These are phyloP conservation scores for Mesitornis unicolor DNA, from an alignment of 2,113 vertebrate genomes.

Conservation along the genomic window DNA sequence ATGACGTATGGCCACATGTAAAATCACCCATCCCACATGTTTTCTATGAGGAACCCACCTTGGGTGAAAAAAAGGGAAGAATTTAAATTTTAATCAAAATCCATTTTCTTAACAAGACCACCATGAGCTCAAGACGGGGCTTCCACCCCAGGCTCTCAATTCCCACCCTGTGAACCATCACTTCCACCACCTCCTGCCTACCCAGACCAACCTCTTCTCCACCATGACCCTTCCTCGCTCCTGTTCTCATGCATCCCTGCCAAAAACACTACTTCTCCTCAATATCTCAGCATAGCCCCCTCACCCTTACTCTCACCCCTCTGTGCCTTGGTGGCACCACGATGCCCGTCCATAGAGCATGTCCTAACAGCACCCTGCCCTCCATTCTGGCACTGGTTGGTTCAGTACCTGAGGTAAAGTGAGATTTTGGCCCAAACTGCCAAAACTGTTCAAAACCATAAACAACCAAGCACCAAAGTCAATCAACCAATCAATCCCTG, in stretches of 20 bases:
- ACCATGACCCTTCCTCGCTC: rapidly evolving
- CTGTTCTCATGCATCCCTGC: rapidly evolving
- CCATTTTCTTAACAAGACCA: neutral
- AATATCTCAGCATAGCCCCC: rapidly evolving
- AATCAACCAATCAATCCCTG: neutral
- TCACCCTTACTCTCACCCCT: rapidly evolving
- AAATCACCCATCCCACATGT: rapidly evolving
- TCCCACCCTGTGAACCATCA: rapidly evolving
- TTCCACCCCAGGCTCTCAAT: neutral
- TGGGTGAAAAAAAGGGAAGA: neutral
- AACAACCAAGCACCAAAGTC: neutral
- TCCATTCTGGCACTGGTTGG: rapidly evolving
- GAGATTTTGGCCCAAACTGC: rapidly evolving
- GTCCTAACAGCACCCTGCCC: rapidly evolving
- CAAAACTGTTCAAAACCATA: neutral
- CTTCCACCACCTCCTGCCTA: neutral
- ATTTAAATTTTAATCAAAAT: neutral
- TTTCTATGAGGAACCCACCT: neutral
- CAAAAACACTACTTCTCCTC: rapidly evolving
- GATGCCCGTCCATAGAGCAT: rapidly evolving
- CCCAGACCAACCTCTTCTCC: neutral
- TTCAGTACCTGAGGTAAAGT: neutral
- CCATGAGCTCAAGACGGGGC: rapidly evolving
- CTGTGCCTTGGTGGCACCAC: rapidly evolving
- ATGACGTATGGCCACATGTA: rapidly evolving